phyloP scores from a whole-genome alignment of 2,888 invertebrate genomes.

The Diogma glabrata region DNA sequence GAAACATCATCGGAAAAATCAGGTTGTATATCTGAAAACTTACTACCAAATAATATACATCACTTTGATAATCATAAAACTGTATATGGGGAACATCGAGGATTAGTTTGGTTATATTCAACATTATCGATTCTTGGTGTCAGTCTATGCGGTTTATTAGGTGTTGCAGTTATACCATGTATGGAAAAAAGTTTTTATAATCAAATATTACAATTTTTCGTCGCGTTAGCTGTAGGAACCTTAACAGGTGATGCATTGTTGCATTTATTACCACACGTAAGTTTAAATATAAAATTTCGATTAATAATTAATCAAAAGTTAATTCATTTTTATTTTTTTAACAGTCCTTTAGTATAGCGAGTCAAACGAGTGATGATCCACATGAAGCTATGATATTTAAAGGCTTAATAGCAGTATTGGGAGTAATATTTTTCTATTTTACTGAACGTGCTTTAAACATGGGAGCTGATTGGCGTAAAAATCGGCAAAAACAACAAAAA shows the following conservation, averaged over 20 bases:
- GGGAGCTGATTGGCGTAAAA: conserved; percentile 69
- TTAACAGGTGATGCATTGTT: conserved; percentile 83
- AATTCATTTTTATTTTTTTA: neutral
- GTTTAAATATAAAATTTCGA: conserved; percentile 16
- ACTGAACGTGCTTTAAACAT: conserved; percentile 73
- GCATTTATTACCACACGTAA: conserved; percentile 83
- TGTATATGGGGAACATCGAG: conserved; percentile 21
- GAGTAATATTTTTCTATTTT: conserved; percentile 81
- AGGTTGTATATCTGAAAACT: conserved; percentile 43
- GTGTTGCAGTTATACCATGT: conserved; percentile 81
- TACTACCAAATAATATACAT: conserved; percentile 24
- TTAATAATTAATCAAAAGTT: neutral
- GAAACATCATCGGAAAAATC: conserved; percentile 41
- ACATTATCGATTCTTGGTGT: conserved; percentile 69
- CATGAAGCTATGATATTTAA: conserved; percentile 72
- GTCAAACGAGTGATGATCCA: conserved; percentile 27
- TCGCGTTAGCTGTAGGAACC: conserved; percentile 86
- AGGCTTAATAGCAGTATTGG: conserved; percentile 57
- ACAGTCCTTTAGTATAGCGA: conserved; percentile 13
- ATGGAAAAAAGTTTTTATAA: conserved; percentile 84
- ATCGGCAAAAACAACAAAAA: conserved; percentile 54
- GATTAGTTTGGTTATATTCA: conserved; percentile 70
- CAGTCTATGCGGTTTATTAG: conserved; percentile 75
- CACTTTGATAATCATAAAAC: conserved; percentile 11
- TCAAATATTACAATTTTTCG: conserved; percentile 79